These are phyloP conservation scores for Norana najaformis DNA, from an alignment of 2,888 invertebrate species.

Conservation along the genomic window DNA sequence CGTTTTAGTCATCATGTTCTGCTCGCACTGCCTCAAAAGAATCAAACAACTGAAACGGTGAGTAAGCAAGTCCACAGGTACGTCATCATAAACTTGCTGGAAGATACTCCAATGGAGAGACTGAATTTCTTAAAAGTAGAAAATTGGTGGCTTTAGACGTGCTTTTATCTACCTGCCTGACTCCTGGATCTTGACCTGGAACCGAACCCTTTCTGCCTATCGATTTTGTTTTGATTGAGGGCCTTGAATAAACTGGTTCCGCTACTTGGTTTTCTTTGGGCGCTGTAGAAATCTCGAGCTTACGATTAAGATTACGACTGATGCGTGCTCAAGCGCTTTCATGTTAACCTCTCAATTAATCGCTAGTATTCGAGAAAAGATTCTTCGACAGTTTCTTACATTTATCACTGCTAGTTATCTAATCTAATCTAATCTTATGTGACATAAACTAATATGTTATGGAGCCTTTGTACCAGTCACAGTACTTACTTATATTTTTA, in stretches of 20 bases:
- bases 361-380: not conserved
- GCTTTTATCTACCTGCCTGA: no score
- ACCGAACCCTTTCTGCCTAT: no score
- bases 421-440: no score
- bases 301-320: no score
- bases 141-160: not conserved
- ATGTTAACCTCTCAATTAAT: not conserved
- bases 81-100: not conserved
- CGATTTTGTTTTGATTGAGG: no score
- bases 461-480: no score
- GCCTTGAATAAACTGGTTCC: not conserved
- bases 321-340: not conserved
- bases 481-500: no score
- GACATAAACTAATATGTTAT: no score
- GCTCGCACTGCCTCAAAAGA: not conserved
- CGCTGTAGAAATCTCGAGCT: not conserved
- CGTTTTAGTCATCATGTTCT: not conserved
- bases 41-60: constrained; percentile 13
- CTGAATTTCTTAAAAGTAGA: not conserved
- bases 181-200: no score
- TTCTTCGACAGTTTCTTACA: not conserved
- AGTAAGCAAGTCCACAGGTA: not conserved
- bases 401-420: no score
- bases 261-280: not conserved
- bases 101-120: not conserved